phyloP scores from a whole-genome alignment of 1,140 invertebrate genomes.

The Drepana arcuata region DNA sequence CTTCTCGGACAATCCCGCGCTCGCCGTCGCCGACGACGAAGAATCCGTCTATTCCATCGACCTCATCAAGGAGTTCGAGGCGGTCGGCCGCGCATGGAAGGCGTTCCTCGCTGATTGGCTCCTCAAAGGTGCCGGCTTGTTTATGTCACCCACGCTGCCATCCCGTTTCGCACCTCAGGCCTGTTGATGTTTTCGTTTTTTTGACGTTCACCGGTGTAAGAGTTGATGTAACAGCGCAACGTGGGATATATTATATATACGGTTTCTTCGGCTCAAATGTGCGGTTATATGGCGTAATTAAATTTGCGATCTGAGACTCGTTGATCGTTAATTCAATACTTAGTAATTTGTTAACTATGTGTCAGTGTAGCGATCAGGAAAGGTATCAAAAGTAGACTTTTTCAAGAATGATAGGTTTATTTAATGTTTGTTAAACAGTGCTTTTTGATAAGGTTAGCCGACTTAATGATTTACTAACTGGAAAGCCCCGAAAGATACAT shows the following conservation, averaged over 20 bases:
- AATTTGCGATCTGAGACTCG: no score
- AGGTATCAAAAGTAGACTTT: no score
- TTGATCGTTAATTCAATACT: no score
- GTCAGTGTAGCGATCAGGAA: no score
- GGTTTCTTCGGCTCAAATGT: not conserved
- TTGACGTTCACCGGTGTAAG: no score
- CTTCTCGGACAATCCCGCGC: constrained; percentile 81
- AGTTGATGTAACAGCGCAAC: not conserved
- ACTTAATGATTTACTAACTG: no score
- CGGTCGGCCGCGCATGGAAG: constrained; percentile 81
- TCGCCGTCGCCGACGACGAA: constrained; percentile 73
- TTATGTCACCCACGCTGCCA: constrained; percentile 41
- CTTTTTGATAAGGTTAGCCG: no score
- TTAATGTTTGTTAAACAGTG: no score
- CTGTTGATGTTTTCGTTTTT: constrained; percentile 27
- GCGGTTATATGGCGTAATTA: no score
- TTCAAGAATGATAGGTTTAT: no score
- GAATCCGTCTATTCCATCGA: constrained; percentile 80
- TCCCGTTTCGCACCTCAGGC: constrained; percentile 11
- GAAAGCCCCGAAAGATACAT: no score
- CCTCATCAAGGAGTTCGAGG: constrained; percentile 89
- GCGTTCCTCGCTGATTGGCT: constrained; percentile 80
- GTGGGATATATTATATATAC: constrained; percentile 1
- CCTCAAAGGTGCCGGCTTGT: constrained; percentile 77
- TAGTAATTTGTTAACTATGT: no score